Percentiles rank a stretch among this genome's conserved stretches.
Evolutionary conservation across 2,797 vertebrate species (phyloP).

Genomic region (Parauchenoglanis punctatus): DNA sequence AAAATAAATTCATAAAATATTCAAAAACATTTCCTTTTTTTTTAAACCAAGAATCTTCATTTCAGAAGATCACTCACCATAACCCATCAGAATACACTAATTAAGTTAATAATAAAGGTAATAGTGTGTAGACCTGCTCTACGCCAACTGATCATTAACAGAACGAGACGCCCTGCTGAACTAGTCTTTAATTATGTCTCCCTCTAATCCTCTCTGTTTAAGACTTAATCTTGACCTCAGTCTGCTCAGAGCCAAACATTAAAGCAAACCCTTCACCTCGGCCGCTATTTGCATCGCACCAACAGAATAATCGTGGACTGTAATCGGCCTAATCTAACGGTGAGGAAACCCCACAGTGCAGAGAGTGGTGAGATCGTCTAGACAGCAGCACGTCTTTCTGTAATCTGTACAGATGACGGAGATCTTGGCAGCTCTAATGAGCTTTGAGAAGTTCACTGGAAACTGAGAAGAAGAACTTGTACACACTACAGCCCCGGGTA

Average conservation of each 20-base stretch:
- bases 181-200: neutral
- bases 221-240: conserved; percentile 16
- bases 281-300: neutral
- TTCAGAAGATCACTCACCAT: neutral
- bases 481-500: neutral
- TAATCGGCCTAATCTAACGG: neutral
- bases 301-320: conserved; percentile 1
- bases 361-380: conserved; percentile 12
- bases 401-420: neutral
- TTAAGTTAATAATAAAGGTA: neutral
- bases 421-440: neutral
- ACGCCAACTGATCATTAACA: neutral
- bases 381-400: neutral
- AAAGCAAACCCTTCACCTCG: conserved; percentile 5
- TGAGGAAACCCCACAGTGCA: neutral
- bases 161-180: neutral
- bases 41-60: neutral
- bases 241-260: neutral
- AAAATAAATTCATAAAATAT: neutral
- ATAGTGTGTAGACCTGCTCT: neutral
- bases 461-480: neutral
- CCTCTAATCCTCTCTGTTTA: conserved; percentile 8
- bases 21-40: neutral
- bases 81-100: neutral
- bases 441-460: neutral